Conservation (phyloP, 2,113 vertebrate genomes). For the Scatophagus argus region DNA sequence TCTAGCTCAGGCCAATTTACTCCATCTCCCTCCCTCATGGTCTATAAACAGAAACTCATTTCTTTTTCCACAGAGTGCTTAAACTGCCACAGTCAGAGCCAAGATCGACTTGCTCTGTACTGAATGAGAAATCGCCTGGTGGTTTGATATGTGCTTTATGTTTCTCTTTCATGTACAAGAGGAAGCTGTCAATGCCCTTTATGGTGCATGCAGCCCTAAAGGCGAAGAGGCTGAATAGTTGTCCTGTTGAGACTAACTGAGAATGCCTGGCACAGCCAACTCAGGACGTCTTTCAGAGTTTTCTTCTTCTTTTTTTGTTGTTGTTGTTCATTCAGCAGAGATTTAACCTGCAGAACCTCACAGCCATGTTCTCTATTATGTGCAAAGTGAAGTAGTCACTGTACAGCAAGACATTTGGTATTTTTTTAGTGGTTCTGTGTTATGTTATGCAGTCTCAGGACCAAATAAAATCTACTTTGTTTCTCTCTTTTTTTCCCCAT, state of each 20-base stretch:
- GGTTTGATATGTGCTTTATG: slow-evolving; percentile 31
- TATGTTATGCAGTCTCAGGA: slow-evolving; percentile 14
- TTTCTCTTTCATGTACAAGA: slow-evolving; percentile 35
- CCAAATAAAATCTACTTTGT: slow-evolving; percentile 26
- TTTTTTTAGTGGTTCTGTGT: slow-evolving; percentile 31
- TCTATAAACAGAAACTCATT: slow-evolving; percentile 9
- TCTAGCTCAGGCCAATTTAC: slow-evolving; percentile 31
- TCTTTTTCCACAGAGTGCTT: slow-evolving; percentile 37
- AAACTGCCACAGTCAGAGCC: slow-evolving; percentile 15
- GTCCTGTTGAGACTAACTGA: slow-evolving; percentile 49
- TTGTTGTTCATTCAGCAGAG: slow-evolving; percentile 12
- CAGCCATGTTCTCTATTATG: background rate
- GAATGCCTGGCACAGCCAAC: slow-evolving; percentile 17
- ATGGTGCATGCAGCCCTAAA: slow-evolving; percentile 27
- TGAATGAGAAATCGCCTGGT: slow-evolving; percentile 28
- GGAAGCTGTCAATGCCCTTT: slow-evolving; percentile 54
- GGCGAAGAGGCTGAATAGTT: slow-evolving; percentile 56
- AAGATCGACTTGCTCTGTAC: slow-evolving; percentile 25
- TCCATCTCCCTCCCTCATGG: slow-evolving; percentile 15
- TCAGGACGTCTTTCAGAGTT: slow-evolving; percentile 16
- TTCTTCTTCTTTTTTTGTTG: no score
- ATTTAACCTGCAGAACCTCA: slow-evolving; percentile 26
- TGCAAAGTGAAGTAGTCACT: slow-evolving; percentile 18
- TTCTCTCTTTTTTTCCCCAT: background rate
- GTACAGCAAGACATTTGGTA: slow-evolving; percentile 21